phyloP scores from a whole-genome alignment of 2,113 vertebrate genomes.

The Poeciliopsis retropinna region DNA sequence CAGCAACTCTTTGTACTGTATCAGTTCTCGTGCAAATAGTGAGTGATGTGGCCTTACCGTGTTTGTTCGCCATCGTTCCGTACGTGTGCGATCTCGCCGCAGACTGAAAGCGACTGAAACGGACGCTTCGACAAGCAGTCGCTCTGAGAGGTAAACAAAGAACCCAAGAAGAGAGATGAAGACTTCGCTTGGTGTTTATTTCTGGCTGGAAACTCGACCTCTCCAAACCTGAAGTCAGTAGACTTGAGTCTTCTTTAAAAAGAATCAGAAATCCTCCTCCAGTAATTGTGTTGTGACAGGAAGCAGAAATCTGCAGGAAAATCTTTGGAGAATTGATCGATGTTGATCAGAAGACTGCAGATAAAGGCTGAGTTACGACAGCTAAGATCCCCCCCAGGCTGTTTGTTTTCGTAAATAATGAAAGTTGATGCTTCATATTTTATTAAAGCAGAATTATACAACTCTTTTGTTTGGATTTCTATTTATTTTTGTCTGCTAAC shows the following conservation, averaged over 20 bases:
- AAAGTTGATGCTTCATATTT: slow-evolving; percentile 48
- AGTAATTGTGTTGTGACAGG: slow-evolving; percentile 42
- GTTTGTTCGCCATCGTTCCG: slow-evolving; percentile 43
- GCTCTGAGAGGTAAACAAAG: slow-evolving; percentile 62
- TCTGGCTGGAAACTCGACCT: not conserved
- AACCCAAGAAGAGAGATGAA: slow-evolving; percentile 40
- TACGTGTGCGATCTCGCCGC: slow-evolving; percentile 34
- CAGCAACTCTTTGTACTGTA: slow-evolving; percentile 53
- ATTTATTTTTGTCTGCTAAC: slow-evolving; percentile 26
- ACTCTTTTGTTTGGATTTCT: slow-evolving; percentile 49
- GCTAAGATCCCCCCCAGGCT: not conserved
- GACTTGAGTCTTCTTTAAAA: slow-evolving; percentile 26
- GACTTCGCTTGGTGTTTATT: slow-evolving; percentile 27
- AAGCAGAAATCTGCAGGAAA: slow-evolving; percentile 4
- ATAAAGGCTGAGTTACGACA: not conserved
- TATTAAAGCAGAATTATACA: slow-evolving; percentile 31
- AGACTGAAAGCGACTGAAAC: slow-evolving; percentile 26
- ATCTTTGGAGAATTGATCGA: slow-evolving; percentile 23
- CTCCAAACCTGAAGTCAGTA: slow-evolving; percentile 2
- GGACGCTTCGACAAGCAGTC: slow-evolving; percentile 27
- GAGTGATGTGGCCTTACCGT: slow-evolving; percentile 71
- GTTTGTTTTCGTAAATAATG: slow-evolving; percentile 37
- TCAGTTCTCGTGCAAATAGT: slow-evolving; percentile 65
- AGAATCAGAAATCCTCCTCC: slow-evolving; percentile 29
- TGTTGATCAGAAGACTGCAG: not conserved